phyloP scores from a whole-genome alignment of 1,140 invertebrate species.

The Drosophila orena region DNA sequence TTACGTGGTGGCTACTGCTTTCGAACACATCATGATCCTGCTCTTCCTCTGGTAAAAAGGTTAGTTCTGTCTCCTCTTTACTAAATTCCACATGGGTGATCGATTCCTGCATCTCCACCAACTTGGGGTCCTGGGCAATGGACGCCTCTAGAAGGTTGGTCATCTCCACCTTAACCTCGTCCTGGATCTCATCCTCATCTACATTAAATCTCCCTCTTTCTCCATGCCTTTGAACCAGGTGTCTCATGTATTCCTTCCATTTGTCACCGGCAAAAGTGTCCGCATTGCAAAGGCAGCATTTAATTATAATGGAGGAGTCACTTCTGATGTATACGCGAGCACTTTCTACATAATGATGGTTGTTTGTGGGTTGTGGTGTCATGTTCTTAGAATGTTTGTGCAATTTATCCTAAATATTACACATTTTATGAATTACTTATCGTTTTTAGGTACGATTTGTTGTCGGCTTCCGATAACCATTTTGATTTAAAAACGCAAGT shows the following conservation, averaged over 20 bases:
- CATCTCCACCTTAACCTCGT: conserved; percentile 37
- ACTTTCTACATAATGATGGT: conserved; percentile 27
- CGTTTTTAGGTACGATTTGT: too few species aligned
- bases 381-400: background rate
- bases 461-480: background rate
- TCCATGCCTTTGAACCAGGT: conserved; percentile 12
- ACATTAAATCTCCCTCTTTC: background rate
- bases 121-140: background rate
- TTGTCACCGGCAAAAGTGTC: conserved; percentile 5
- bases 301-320: conserved; percentile 25
- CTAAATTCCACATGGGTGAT: background rate
- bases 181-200: conserved; percentile 36
- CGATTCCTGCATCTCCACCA: background rate
- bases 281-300: conserved; percentile 42
- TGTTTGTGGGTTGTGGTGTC: background rate
- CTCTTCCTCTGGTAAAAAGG: conserved; percentile 4
- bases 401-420: too few species aligned
- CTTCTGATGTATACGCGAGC: conserved; percentile 42
- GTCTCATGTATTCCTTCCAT: conserved; percentile 21
- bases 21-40: background rate
- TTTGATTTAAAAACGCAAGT: background rate
- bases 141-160: conserved; percentile 6
- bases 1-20: background rate
- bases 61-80: too few species aligned
- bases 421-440: too few species aligned